Evolutionary conservation across 2,113 vertebrate genomes (phyloP).

Genomic region (Fulmarus glacialis): DNA sequence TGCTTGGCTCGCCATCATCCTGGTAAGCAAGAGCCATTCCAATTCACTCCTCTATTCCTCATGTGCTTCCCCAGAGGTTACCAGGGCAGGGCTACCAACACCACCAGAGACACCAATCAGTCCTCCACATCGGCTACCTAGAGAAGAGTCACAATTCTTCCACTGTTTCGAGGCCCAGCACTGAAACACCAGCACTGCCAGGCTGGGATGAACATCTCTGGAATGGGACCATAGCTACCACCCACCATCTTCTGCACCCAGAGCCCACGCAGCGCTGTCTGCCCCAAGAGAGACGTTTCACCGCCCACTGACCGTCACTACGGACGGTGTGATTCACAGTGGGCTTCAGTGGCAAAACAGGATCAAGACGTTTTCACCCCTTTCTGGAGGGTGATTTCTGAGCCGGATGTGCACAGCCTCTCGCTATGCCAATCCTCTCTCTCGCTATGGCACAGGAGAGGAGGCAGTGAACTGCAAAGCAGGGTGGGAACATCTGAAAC

Average conservation of each 20-base stretch:
- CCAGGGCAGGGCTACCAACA: neutral
- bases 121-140: fast-evolving
- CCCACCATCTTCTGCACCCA: neutral
- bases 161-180: neutral
- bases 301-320: neutral
- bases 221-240: neutral
- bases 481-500: neutral
- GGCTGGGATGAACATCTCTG: neutral
- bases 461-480: neutral
- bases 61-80: neutral
- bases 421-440: neutral
- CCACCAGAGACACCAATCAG: neutral
- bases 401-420: neutral
- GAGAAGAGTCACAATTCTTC: neutral
- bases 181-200: neutral
- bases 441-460: neutral
- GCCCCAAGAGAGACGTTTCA: neutral
- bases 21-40: neutral
- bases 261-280: neutral
- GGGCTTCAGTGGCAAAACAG: neutral
- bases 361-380: neutral
- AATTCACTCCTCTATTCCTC: neutral
- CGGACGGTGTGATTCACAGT: fast-evolving
- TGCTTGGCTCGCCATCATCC: neutral
- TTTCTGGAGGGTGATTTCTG: neutral